These are phyloP conservation scores for Argya squamiceps DNA, from an alignment of 2,797 vertebrate genomes.

Conservation along the genomic window DNA sequence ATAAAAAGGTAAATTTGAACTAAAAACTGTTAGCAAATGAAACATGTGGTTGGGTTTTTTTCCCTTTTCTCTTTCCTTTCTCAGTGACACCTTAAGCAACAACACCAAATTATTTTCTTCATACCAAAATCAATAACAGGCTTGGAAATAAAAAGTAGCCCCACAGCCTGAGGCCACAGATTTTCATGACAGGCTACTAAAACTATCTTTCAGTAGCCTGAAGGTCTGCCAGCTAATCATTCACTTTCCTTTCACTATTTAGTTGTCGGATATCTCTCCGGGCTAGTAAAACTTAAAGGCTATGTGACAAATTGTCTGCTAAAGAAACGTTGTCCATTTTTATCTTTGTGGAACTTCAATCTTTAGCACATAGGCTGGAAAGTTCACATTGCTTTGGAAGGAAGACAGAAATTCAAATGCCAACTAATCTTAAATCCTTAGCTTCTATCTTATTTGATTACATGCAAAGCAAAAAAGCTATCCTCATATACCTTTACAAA, in stretches of 20 bases:
- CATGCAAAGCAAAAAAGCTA: not conserved
- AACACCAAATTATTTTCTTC: slow-evolving; percentile 80
- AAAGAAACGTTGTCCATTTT: slow-evolving; percentile 48
- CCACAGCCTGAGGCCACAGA: slow-evolving; percentile 74
- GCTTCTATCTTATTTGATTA: not conserved
- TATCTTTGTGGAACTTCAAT: slow-evolving; percentile 29
- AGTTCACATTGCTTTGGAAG: slow-evolving; percentile 3
- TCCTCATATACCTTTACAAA: not conserved
- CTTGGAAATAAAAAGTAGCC: slow-evolving; percentile 76
- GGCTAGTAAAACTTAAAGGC: slow-evolving; percentile 69
- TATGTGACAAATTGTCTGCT: slow-evolving; percentile 69
- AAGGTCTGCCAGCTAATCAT: slow-evolving; percentile 70
- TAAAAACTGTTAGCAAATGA: slow-evolving; percentile 56
- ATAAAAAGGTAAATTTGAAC: slow-evolving; percentile 68
- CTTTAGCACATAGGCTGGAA: not conserved
- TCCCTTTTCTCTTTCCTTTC: not conserved
- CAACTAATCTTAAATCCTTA: not conserved
- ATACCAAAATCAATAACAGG: slow-evolving; percentile 79
- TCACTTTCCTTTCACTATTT: slow-evolving; percentile 71
- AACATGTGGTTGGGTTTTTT: not conserved
- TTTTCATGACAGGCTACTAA: slow-evolving; percentile 79
- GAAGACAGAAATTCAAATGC: not conserved
- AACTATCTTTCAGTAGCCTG: slow-evolving; percentile 72
- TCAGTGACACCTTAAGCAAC: slow-evolving; percentile 77
- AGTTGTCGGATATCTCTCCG: slow-evolving; percentile 67